Conservation (phyloP, 2,797 vertebrate genomes). For the Buphagus erythrorhynchus region DNA sequence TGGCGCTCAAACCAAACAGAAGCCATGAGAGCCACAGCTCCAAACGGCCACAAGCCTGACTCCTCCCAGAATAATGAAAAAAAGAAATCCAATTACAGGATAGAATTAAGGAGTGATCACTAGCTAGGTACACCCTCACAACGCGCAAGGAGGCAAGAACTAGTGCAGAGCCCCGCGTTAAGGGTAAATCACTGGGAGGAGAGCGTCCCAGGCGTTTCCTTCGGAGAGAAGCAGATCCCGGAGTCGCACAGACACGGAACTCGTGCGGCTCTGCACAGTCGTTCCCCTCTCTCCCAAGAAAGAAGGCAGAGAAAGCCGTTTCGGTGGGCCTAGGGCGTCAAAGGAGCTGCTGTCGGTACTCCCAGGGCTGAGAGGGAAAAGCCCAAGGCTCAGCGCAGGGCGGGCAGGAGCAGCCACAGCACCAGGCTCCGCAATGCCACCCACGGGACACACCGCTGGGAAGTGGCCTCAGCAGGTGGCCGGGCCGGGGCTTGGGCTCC, state of each 20-base stretch:
- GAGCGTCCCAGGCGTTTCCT: fast-evolving
- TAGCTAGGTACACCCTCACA: background rate
- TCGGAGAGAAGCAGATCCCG: background rate
- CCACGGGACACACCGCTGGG: background rate
- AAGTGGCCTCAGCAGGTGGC: background rate
- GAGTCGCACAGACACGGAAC: background rate
- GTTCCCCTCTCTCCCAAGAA: fast-evolving
- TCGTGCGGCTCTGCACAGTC: background rate
- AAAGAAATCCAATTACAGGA: fast-evolving
- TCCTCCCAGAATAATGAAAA: background rate
- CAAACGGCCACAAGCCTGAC: fast-evolving
- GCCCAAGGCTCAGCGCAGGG: too few relatives aligned
- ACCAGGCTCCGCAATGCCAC: background rate
- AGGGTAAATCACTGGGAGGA: fast-evolving
- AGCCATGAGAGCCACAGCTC: background rate
- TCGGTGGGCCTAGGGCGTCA: fast-evolving
- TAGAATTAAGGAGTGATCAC: fast-evolving
- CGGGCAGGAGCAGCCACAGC: too few relatives aligned
- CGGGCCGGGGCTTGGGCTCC: background rate
- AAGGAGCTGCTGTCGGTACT: fast-evolving
- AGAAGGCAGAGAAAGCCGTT: fast-evolving
- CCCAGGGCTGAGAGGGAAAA: fast-evolving
- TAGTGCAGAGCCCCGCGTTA: fast-evolving
- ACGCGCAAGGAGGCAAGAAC: fast-evolving
- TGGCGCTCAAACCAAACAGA: background rate